phyloP scores from a whole-genome alignment of 2,113 vertebrate genomes.

The Channa argus region DNA sequence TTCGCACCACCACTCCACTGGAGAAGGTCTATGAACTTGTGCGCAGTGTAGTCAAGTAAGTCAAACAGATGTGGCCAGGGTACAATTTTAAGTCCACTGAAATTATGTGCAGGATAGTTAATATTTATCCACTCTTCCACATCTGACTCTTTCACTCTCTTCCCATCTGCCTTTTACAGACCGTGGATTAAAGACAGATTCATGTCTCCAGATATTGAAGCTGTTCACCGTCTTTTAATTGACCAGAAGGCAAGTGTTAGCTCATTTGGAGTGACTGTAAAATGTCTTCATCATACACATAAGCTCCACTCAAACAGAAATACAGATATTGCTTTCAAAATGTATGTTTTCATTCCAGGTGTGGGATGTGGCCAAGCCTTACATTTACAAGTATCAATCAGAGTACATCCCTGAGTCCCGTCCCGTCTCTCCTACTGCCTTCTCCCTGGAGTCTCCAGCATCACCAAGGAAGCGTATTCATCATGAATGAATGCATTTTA shows the following conservation, averaged over 20 bases:
- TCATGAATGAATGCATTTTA: constrained; percentile 71
- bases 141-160: constrained; percentile 7
- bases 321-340: neutral
- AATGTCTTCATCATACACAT: neutral
- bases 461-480: constrained; percentile 81
- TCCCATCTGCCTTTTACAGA: constrained; percentile 72
- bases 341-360: constrained; percentile 81
- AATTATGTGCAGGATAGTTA: constrained; percentile 70
- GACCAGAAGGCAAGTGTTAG: constrained; percentile 90
- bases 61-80: constrained; percentile 74
- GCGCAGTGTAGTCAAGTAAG: constrained; percentile 95
- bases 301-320: no score
- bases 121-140: constrained; percentile 66
- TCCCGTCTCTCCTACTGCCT: constrained; percentile 93
- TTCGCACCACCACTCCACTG: constrained; percentile 95
- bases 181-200: constrained; percentile 99
- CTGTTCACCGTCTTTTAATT: constrained; percentile 89
- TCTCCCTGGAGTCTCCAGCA: constrained; percentile 86
- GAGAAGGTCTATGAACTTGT: constrained; percentile 99
- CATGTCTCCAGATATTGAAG: constrained; percentile 97
- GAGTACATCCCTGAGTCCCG: constrained; percentile 93
- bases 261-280: neutral
- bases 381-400: constrained; percentile 94
- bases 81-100: constrained; percentile 43
- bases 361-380: constrained; percentile 93